Evolutionary conservation across 37 sponge, comb jelly and placozoan genomes (phyloP).

Genomic region (Spongilla lacustris): DNA sequence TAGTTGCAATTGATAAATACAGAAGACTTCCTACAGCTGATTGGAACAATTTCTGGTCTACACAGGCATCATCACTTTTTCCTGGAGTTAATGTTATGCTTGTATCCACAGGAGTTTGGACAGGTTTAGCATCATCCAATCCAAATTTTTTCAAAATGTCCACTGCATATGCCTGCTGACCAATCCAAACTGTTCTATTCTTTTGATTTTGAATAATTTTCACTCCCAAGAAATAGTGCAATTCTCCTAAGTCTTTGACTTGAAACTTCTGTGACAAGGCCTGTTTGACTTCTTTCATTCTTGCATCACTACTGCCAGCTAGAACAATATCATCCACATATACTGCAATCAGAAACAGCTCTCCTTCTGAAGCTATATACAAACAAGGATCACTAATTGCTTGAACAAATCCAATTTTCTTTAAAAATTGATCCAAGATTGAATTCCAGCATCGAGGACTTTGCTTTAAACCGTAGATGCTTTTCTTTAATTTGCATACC

Average conservation of each 20-base stretch:
- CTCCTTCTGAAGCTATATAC: constrained; percentile 12
- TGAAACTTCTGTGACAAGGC: constrained; percentile 20
- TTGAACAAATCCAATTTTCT: constrained; percentile 56
- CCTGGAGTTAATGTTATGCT: constrained; percentile 21
- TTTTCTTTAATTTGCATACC: constrained; percentile 36
- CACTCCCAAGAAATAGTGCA: constrained; percentile 44
- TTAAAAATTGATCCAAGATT: constrained; percentile 46
- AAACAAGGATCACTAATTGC: constrained; percentile 45
- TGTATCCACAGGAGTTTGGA: constrained; percentile 26
- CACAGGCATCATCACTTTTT: constrained; percentile 18
- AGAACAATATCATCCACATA: constrained; percentile 48
- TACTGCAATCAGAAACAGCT: constrained; percentile 8
- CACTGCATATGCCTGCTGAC: no score
- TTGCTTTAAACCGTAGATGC: constrained; percentile 64
- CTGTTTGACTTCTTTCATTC: constrained; percentile 19
- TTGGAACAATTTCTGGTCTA: constrained; percentile 42
- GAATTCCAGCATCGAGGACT: constrained; percentile 56
- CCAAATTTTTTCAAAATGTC: constrained; percentile 12
- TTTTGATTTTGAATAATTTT: no score
- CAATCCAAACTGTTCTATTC: no score
- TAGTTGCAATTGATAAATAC: constrained; percentile 46
- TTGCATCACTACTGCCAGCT: constrained; percentile 14
- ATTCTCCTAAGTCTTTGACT: constrained; percentile 36
- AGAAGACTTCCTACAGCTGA: constrained; percentile 63
- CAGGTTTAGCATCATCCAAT: constrained; percentile 39